Evolutionary conservation across 1,140 invertebrate species (phyloP), one percentile per base, ranked within the genome.

Genomic region (Drosophila mauritiana): DNA sequence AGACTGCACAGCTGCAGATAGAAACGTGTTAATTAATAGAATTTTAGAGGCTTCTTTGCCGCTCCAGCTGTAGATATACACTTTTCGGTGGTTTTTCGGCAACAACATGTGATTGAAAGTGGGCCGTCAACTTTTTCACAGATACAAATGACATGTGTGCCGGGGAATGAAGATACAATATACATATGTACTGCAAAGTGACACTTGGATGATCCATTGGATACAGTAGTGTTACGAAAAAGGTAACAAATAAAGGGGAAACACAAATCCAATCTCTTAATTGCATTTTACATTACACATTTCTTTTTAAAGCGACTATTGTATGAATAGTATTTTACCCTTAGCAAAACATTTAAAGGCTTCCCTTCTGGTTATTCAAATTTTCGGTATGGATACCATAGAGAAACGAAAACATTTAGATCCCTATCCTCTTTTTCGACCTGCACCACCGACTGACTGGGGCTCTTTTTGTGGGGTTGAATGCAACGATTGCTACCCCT

Each of bases 1-100:
- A 37, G n/a, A 37, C 42, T 20, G 34, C 12, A 53, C 43, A 64
- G 34, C 31, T 20, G 31, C 27, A 56, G 64, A 70, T 57, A 45
- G 25, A 51, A 73, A 68, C 64, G 64, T 68, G 64, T 68, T 68
- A 68, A 68, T 68, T 68, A 52, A 68, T 65, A 68, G 27, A 65
- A 68, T 63, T 68, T 39, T 61, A 61, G 63, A 61, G 37, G 62
- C 27, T 48, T 61, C 58, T 48, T 36, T 42, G 15, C 39, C 12
- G 39, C 39, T 43, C n/a, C 48, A 51, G 48, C 22, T 43, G 39
- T 12, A 20, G 39, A 31, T 31, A 25, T 37, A 67, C 56, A 59
- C 17, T 48, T 49, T 51, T 62, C 10, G 40, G 31, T 61, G 40
- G 27, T 39, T 13, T 39, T 13, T 45, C 11, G 56, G 51, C 27